Conservation (phyloP, 2,888 invertebrate genomes). For the Scrobipalpa atriplicella region DNA sequence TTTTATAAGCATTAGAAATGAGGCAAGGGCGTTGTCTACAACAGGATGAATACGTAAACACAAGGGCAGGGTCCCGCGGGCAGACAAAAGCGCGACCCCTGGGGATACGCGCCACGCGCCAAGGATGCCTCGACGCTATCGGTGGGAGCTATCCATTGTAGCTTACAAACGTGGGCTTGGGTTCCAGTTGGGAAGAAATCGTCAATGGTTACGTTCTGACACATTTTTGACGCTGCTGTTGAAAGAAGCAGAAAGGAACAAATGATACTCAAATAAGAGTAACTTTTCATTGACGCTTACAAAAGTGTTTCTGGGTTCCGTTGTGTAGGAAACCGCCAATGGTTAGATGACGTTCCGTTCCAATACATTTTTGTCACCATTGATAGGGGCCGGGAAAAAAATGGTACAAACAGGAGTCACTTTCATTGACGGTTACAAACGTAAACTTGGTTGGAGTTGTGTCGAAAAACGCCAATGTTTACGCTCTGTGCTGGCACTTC, state of each 20-base stretch:
- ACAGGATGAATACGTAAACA: constrained; percentile 50
- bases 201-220: not conserved
- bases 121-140: constrained; percentile 39
- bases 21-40: constrained; percentile 50
- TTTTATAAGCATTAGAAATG: constrained; percentile 2
- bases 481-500: not conserved
- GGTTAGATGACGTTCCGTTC: not conserved
- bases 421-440: not conserved
- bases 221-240: not conserved
- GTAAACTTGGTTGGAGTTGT: not conserved
- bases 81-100: constrained; percentile 59
- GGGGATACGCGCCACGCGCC: constrained; percentile 54
- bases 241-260: no score
- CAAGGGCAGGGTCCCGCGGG: constrained; percentile 53
- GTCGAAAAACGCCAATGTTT: not conserved
- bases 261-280: no score
- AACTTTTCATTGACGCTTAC: constrained; percentile 1
- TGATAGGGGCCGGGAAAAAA: not conserved
- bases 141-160: not conserved
- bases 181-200: not conserved
- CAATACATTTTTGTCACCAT: not conserved
- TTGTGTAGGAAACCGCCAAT: not conserved
- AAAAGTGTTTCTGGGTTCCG: not conserved
- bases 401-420: not conserved
- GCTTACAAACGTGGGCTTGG: not conserved